Conservation (phyloP, 2,797 vertebrate genomes). For the Anguilla megastoma region DNA sequence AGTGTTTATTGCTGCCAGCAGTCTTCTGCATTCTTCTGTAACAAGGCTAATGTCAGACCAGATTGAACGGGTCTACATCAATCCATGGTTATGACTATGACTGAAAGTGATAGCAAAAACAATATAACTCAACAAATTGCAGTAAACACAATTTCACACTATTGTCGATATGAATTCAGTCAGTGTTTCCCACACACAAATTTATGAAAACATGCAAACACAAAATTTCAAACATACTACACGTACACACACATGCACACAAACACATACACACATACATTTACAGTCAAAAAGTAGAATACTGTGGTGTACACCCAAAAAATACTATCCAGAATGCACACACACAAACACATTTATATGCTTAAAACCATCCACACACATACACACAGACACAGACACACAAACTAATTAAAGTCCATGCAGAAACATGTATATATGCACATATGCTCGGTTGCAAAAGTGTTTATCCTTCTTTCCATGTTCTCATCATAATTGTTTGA, state of each 20-base stretch:
- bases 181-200: slow-evolving; percentile 4
- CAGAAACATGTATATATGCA: not conserved
- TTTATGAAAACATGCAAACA: not conserved
- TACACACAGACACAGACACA: not conserved
- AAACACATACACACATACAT: not conserved
- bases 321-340: not conserved
- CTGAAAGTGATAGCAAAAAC: slow-evolving; percentile 13
- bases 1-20: not conserved
- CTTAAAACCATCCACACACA: not conserved
- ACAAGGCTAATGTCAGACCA: slow-evolving; percentile 20
- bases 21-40: not conserved
- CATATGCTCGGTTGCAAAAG: not conserved
- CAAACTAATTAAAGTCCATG: not conserved
- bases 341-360: not conserved
- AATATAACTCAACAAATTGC: not conserved
- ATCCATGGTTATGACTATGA: not conserved
- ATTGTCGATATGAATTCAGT: not conserved
- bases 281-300: not conserved
- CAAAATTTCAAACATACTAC: not conserved
- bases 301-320: not conserved
- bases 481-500: slow-evolving; percentile 10
- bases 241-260: not conserved
- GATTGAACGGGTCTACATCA: slow-evolving; percentile 13
- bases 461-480: not conserved
- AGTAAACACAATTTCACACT: slow-evolving; percentile 18